Base-by-base conservation (phyloP, 2,797 vertebrate species). In the Enteromius viviparus region DNA sequence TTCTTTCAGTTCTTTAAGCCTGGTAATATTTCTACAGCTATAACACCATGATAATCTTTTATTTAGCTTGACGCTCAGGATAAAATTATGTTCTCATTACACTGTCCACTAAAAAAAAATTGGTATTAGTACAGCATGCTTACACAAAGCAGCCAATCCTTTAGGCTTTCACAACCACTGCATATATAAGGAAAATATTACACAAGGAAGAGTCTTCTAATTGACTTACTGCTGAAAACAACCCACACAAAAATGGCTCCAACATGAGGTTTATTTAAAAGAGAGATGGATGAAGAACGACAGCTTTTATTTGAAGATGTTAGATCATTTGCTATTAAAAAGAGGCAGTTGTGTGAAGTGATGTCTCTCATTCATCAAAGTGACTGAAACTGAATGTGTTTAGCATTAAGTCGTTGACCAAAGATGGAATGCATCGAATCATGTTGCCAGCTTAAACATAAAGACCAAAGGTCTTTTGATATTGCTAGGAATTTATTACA, bases 1-100 rank as follows among this genome's bases (percentile, higher is more conserved):
- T 45, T 84, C 60, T 40, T 76, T 71, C 75, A 78, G 23, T 70
- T 84, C 40, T 55, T 40, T 81, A 74, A 74, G 80, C 70, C 68
- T 34, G 12, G 10, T 81, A 32, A 47, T 74, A 58, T 34, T 76
- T 55, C 45, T 75, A n/a, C 51, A 51, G 58, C 19, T 42, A 51
- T 26, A 51, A 69, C n/a, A 8, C 11, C 62, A 19, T 53, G 32
- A 26, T 82, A 75, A 82, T 53, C 7, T 81, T 81, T 47, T 72
- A 51, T 71, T 37, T 81, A 71, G 49, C 70, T 51, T 66, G 11
- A 82, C 6, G n/a, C 15, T 62, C 2, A 3, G 68, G 19, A 49
- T 81, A 34, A 81, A 65, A 49, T 74, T 65, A 69, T 70, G 23
- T 26, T n/a, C 9, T 37, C 21, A 83, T 60, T 78, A 49, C 14